phyloP scores from a whole-genome alignment of 2,888 invertebrate species.

The Bhutanitis thaidina region DNA sequence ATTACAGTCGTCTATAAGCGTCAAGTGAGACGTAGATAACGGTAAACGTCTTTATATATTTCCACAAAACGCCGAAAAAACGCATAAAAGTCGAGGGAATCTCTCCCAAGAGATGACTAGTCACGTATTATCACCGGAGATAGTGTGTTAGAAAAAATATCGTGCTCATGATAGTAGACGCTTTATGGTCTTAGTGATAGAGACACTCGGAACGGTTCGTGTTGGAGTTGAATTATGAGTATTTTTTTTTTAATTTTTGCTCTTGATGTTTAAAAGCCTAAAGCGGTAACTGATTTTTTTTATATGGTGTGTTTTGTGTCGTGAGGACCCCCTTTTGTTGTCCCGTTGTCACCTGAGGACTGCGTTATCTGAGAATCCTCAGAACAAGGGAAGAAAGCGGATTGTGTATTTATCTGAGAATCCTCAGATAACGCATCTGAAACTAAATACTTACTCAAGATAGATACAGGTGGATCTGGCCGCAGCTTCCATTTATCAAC shows the following conservation, averaged over 20 bases:
- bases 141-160: slow-evolving; percentile 39
- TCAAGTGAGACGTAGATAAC: slow-evolving; percentile 5
- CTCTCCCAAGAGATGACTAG: slow-evolving; percentile 40
- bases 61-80: slow-evolving; percentile 10
- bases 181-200: slow-evolving; percentile 36
- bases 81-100: slow-evolving; percentile 32
- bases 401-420: too few relatives aligned
- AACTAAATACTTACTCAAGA: too few relatives aligned
- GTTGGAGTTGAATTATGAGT: neutral
- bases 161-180: slow-evolving; percentile 38
- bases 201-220: neutral
- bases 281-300: too few relatives aligned
- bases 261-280: neutral
- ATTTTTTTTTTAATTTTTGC: neutral
- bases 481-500: too few relatives aligned
- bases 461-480: too few relatives aligned
- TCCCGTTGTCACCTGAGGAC: too few relatives aligned
- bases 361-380: too few relatives aligned
- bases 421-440: too few relatives aligned
- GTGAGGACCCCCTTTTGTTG: too few relatives aligned
- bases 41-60: slow-evolving; percentile 11
- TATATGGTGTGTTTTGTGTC: too few relatives aligned
- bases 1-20: slow-evolving; percentile 5
- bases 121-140: slow-evolving; percentile 35
- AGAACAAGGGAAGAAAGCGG: too few relatives aligned